Evolutionary conservation across 2,888 invertebrate genomes (phyloP), one percentile per base, ranked within the genome.

Genomic region (Orgyia antiqua): DNA sequence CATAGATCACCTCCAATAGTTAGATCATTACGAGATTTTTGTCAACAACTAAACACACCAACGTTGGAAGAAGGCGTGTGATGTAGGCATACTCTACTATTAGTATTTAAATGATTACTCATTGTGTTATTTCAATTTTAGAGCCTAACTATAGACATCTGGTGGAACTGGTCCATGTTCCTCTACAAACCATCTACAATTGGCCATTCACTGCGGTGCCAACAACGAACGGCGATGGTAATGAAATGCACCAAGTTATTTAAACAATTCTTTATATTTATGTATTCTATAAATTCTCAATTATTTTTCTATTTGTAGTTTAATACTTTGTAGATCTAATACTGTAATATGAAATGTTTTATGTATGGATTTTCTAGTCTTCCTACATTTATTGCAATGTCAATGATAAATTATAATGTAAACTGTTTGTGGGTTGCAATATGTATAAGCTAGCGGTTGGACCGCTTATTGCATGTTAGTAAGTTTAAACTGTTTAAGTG

Each of bases 81-180:
- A n/a, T n/a, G n/a, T n/a, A n/a, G n/a, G n/a, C n/a, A n/a, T n/a
- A n/a, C 15, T 15, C 4, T 24, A 12, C 7, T 24, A 27, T 3
- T 4, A 20, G 13, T 1, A 8, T 11, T 19, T 10, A n/a, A n/a
- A n/a, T n/a, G 1, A 10, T 20, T 10, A 15, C 17, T 2, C 8
- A 25, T 25, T 13, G 17, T 21, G 4, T 24, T 24, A 24, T 13
- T 24, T 2, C 12, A n/a, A 24, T 91, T 91, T 10, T 88, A 95
- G 96, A 96, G 76, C 91, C 93, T 31, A 91, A 94, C 76, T 95
- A 92, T 69, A 91, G 94, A 49, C 91, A 94, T 78, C 88, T 96
- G 58, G 91, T 95, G 56, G 96, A 96, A 80, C 78, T 96, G 38
- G 88, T 96, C 25, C 96, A 96, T 68, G 94, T 96, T 50, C 96